Conservation (phyloP, 2,113 vertebrate genomes). For the Colinus virginianus region DNA sequence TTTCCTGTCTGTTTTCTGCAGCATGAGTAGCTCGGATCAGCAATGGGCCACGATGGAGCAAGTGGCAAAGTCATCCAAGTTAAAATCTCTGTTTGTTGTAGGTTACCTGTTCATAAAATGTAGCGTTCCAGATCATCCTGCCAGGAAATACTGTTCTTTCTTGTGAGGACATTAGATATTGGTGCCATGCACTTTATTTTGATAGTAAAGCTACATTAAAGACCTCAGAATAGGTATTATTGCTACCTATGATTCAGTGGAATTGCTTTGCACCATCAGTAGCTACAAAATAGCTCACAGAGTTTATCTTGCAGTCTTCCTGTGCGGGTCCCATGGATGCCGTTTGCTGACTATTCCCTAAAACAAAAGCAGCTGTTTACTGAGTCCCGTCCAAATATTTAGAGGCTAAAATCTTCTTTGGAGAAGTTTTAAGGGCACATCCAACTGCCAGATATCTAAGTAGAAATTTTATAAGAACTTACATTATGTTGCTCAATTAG, state of each 20-base stretch:
- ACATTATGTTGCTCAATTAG: not conserved
- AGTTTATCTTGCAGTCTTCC: not conserved
- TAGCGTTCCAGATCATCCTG: not conserved
- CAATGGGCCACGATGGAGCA: not conserved
- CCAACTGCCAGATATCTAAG: not conserved
- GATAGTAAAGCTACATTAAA: not conserved
- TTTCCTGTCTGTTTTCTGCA: not conserved
- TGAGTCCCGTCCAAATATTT: not conserved
- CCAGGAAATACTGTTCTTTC: not conserved
- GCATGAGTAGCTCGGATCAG: not conserved
- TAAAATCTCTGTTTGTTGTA: not conserved
- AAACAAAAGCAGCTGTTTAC: not conserved
- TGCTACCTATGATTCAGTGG: not conserved
- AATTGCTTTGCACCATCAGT: not conserved
- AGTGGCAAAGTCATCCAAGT: not conserved
- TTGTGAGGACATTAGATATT: not conserved
- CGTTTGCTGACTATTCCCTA: not conserved
- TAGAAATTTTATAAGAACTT: not conserved
- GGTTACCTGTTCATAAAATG: not conserved
- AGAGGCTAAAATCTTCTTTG: not conserved
- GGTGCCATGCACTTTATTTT: not conserved
- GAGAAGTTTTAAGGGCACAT: not conserved
- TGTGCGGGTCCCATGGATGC: not conserved
- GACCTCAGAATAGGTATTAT: not conserved
- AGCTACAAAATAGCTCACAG: not conserved